Evolutionary conservation across 2,888 invertebrate species (phyloP), one percentile per base, ranked within the genome.

Genomic region (Drosophila cracens): DNA sequence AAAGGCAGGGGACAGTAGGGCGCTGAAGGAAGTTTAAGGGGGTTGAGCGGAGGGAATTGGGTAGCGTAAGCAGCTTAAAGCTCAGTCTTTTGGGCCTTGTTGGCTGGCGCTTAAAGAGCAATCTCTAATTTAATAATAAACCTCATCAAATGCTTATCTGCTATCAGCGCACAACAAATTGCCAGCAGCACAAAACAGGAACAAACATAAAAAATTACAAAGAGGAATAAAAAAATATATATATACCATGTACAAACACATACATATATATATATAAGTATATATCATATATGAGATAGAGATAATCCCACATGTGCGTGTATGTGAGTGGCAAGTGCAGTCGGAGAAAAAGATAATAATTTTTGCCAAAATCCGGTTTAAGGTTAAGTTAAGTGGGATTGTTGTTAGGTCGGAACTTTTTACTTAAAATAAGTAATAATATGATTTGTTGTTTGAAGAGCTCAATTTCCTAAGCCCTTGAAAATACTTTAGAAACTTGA

Each of bases 131-230:
- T 79, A 76, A 81, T 76, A 85, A 82, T 80, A 89, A 89, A 80
- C 81, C 89, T 89, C 85, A 87, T 87, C 89, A 87, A 89, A 87
- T 82, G 87, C 87, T 87, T 87, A 87, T 87, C 89, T 83, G 83
- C 79, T 82, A 89, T 87, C 85, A 89, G 80, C 84, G 75, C 79
- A 66, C 82, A 81, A 81, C 84, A 83, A 84, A 89, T 89, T 89
- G 83, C 85, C 79, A 33, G 11, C 70, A 73, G 82, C 82, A 72
- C 63, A 63, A 72, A 58, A 65, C 66, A 74, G 61, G 66, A 69
- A 33, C 48, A 70, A 60, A 58, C 64, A 75, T 63, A 66, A 65
- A 69, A 67, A 66, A 59, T n/a, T 46, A 31, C 31, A 57, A 56
- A 58, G 31, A 65, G 62, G 40, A 33, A 48, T 25, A 60, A 69